These are phyloP conservation scores for Crenuchus spilurus DNA, from an alignment of 2,797 vertebrate species.

Conservation along the genomic window DNA sequence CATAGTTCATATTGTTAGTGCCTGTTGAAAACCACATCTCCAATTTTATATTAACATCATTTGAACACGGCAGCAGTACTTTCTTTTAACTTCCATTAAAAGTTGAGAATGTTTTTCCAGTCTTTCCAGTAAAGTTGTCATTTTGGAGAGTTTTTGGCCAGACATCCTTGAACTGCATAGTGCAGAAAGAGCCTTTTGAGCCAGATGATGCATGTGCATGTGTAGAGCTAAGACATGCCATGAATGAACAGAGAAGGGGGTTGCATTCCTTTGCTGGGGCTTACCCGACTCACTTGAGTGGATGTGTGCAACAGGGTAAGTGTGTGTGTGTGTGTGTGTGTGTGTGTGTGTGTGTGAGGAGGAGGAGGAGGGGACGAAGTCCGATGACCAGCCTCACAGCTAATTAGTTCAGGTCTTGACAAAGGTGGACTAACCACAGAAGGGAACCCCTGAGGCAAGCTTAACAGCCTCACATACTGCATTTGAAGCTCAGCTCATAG, in stretches of 20 bases:
- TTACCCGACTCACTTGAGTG: constrained; percentile 61
- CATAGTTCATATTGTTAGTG: no score
- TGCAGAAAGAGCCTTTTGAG: no score
- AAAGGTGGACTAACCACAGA: constrained; percentile 87
- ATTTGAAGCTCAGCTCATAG: constrained; percentile 61
- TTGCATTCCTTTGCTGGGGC: constrained; percentile 75
- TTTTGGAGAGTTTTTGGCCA: no score
- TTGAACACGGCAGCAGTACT: no score
- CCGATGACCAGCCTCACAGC: constrained; percentile 77
- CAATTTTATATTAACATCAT: no score
- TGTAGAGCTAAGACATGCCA: constrained; percentile 37
- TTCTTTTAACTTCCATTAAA: no score
- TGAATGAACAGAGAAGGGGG: constrained; percentile 68
- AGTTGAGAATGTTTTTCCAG: no score
- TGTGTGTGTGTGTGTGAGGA: constrained; percentile 45
- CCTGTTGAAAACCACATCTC: no score
- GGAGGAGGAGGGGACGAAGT: constrained; percentile 64
- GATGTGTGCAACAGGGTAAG: constrained; percentile 60
- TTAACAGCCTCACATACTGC: constrained; percentile 73
- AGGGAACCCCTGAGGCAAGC: constrained; percentile 76
- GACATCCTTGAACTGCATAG: no score
- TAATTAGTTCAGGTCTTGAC: constrained; percentile 89
- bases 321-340: constrained; percentile 49
- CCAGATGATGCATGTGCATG: constrained; percentile 33
- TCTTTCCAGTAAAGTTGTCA: no score